phyloP scores from a whole-genome alignment of 2,797 vertebrate species.

The Loriculus beryllinus region DNA sequence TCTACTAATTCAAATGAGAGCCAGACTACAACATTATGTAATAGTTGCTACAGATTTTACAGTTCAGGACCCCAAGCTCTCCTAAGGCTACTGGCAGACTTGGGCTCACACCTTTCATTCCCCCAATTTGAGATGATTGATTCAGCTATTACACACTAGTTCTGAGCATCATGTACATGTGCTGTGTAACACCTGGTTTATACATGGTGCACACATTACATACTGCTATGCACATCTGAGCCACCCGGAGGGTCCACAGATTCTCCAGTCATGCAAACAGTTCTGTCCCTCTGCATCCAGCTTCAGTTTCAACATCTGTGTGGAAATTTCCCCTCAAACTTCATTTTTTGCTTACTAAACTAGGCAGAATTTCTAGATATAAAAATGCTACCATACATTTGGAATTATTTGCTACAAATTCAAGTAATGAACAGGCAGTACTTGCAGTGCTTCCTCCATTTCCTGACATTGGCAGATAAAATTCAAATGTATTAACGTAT shows the following conservation, averaged over 20 bases:
- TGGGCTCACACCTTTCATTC: neutral
- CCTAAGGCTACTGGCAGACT: neutral
- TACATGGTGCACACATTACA: accelerated
- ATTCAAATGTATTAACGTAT: neutral
- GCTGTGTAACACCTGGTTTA: neutral
- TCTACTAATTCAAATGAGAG: neutral
- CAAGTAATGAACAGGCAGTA: neutral
- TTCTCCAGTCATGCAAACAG: neutral
- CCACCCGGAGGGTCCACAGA: neutral
- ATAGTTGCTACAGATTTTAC: neutral
- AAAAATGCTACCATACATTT: neutral
- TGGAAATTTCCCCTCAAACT: neutral
- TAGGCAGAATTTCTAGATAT: neutral
- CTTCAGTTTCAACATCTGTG: neutral
- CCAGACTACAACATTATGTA: neutral
- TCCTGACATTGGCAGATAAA: neutral
- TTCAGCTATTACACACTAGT: neutral
- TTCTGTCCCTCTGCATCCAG: neutral
- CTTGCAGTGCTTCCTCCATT: neutral
- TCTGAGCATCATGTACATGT: accelerated
- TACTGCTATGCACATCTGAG: neutral
- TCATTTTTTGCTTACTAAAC: neutral
- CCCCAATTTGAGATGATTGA: neutral
- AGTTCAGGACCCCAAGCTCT: neutral
- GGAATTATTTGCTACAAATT: neutral